Base-by-base conservation (phyloP, 2,888 invertebrate genomes). In the Drosophila ustulata region DNA sequence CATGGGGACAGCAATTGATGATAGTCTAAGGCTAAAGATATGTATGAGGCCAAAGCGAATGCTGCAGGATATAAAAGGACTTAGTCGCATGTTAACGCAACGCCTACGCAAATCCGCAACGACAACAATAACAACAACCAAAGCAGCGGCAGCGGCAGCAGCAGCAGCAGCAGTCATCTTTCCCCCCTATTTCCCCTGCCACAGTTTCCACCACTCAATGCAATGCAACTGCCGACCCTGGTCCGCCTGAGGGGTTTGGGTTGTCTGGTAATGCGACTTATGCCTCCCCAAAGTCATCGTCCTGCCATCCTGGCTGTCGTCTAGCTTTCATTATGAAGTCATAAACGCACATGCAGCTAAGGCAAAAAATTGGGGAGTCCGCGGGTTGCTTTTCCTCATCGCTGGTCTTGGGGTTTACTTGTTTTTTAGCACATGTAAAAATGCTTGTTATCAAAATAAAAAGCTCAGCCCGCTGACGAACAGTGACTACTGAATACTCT, bases 1-100 rank as follows among this genome's bases (percentile, higher is more conserved):
- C 89, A 85, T 89, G 88, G 85, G 89, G 85, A 86, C 88, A 63
- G 71, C 89, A 86, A 86, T 86, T 86, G 85, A 86, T 86, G 85
- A 86, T 88, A 73, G 89, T 86, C 89, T 72, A 68, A 78, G 87
- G 81, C 89, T 71, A 71, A 64, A 83, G 84, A 83, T 88, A 80
- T 86, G 72, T 80, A 61, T 61, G 86, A 68, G 66, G 72, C 89
- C 84, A 56, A 68, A 68, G 87, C 78, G 78, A 80, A 88, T 75
- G 88, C 85, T 82, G 61, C 76, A 68, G 89, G 88, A 89, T 82
- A 86, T 86, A 89, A 86, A 86, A 89, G 89, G 85, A 86, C 85
- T 86, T 89, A 89, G 85, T 76, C 88, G 88, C 85, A 89, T 85
- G 85, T 85, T 89, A 88, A 88, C 85, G 89, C 87, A 88, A 86